These are phyloP conservation scores for Epistrophe eligans DNA, from an alignment of 2,888 invertebrate genomes.

Conservation along the genomic window DNA sequence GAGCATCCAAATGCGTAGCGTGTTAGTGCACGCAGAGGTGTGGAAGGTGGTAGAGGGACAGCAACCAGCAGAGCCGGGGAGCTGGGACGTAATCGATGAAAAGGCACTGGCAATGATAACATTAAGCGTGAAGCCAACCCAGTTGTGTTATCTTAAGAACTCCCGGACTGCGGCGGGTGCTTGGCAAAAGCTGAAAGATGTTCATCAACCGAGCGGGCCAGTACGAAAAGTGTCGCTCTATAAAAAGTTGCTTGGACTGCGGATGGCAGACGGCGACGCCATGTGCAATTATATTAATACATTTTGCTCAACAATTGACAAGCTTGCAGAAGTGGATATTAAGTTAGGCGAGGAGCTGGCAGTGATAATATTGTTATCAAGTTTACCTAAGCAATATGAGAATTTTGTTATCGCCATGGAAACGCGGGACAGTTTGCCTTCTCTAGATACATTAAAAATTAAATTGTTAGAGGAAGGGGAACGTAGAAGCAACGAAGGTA, in stretches of 20 bases:
- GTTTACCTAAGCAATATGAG: conserved; percentile 49
- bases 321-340: neutral
- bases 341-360: conserved; percentile 41
- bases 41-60: conserved; percentile 48
- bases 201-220: conserved; percentile 62
- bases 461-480: conserved; percentile 47
- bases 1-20: too few species aligned
- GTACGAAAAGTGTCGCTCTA: conserved; percentile 66
- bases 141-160: conserved; percentile 57
- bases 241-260: conserved; percentile 60
- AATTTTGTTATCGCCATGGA: conserved; percentile 52
- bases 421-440: neutral
- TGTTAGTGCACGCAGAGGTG: too few species aligned
- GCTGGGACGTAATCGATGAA: conserved; percentile 42
- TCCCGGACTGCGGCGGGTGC: conserved; percentile 53
- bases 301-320: conserved; percentile 34
- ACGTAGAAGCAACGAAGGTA: conserved; percentile 36
- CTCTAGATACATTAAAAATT: conserved; percentile 45
- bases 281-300: conserved; percentile 35
- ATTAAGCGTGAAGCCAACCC: conserved; percentile 55
- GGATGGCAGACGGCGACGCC: conserved; percentile 49
- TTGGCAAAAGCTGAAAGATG: conserved; percentile 55
- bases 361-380: conserved; percentile 55
- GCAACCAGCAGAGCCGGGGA: conserved; percentile 18
- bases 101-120: conserved; percentile 54